Conservation (phyloP, 1,140 invertebrate species). For the Babylonia areolata region DNA sequence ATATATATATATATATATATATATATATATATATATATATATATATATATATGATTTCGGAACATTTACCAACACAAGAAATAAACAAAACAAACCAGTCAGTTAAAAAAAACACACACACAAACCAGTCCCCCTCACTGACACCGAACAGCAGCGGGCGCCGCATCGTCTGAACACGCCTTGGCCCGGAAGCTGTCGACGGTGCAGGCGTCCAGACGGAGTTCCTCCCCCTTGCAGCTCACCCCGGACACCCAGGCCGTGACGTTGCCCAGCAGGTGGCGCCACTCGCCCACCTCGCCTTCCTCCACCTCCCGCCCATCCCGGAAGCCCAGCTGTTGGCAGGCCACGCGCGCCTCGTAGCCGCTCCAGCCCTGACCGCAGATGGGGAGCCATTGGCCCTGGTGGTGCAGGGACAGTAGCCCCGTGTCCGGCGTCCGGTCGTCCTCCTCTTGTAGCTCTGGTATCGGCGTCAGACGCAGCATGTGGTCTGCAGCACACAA, state of each 20-base stretch:
- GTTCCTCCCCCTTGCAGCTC: slow-evolving; percentile 88
- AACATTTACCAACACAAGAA: too few relatives aligned
- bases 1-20: too few relatives aligned
- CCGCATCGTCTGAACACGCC: slow-evolving; percentile 25
- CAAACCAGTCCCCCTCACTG: slow-evolving; percentile 17
- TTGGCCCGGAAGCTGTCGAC: slow-evolving; percentile 81
- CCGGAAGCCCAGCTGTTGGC: slow-evolving; percentile 73
- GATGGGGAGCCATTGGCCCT: slow-evolving; percentile 89
- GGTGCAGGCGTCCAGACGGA: slow-evolving; percentile 83
- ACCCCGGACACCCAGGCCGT: slow-evolving; percentile 90
- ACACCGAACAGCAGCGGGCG: slow-evolving; percentile 47
- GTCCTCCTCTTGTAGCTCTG: slow-evolving; percentile 25
- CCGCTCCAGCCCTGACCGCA: slow-evolving; percentile 93
- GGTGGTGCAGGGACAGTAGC: slow-evolving; percentile 91
- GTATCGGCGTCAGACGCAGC: slow-evolving; percentile 44
- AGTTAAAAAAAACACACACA: too few relatives aligned
- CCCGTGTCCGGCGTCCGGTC: slow-evolving; percentile 79
- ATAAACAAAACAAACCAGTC: too few relatives aligned
- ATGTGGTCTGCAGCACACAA: slow-evolving; percentile 49
- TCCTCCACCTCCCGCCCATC: slow-evolving; percentile 42
- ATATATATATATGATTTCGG: too few relatives aligned
- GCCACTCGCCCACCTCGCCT: neutral
- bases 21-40: too few relatives aligned
- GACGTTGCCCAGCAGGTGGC: slow-evolving; percentile 14
- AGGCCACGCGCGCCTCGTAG: slow-evolving; percentile 87